phyloP scores from a whole-genome alignment of 2,797 vertebrate species.

The Brotula barbata region DNA sequence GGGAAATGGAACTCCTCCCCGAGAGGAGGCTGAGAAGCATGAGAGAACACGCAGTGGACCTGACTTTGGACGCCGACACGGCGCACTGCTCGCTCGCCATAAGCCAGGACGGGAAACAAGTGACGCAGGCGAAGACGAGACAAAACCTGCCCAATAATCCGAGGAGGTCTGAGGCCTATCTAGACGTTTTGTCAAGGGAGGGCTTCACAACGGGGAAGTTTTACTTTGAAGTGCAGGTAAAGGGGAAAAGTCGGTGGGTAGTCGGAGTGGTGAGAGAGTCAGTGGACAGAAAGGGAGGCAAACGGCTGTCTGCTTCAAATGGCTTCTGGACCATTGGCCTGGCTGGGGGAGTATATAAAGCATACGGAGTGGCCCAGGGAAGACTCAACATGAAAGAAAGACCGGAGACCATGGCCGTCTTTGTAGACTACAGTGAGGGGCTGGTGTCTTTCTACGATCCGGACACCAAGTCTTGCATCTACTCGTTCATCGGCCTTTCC shows the following conservation, averaged over 20 bases:
- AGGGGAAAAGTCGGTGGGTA: neutral
- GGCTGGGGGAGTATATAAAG: accelerated
- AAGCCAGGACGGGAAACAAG: conserved; percentile 41
- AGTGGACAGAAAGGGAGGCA: neutral
- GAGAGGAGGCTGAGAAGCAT: conserved; percentile 42
- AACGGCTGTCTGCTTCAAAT: accelerated
- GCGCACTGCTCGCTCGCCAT: conserved; percentile 15
- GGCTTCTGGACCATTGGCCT: conserved; percentile 11
- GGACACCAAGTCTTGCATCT: conserved; percentile 25
- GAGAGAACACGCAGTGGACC: conserved; percentile 34
- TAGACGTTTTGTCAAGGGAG: conserved; percentile 29
- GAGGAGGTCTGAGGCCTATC: neutral
- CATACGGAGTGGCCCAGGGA: accelerated
- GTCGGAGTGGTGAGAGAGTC: conserved; percentile 40
- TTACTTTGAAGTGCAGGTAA: conserved; percentile 51
- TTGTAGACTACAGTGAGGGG: conserved; percentile 14
- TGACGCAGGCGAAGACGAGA: accelerated
- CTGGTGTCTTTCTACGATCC: conserved; percentile 38
- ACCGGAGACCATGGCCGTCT: conserved; percentile 29
- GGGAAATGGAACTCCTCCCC: conserved; percentile 13
- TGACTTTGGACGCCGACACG: conserved; percentile 44
- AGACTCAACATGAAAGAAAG: neutral
- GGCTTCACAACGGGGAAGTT: conserved; percentile 38
- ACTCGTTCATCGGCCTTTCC: neutral
- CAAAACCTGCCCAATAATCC: neutral